phyloP scores from a whole-genome alignment of 2,888 invertebrate species.

The Microctonus aethiopoides region DNA sequence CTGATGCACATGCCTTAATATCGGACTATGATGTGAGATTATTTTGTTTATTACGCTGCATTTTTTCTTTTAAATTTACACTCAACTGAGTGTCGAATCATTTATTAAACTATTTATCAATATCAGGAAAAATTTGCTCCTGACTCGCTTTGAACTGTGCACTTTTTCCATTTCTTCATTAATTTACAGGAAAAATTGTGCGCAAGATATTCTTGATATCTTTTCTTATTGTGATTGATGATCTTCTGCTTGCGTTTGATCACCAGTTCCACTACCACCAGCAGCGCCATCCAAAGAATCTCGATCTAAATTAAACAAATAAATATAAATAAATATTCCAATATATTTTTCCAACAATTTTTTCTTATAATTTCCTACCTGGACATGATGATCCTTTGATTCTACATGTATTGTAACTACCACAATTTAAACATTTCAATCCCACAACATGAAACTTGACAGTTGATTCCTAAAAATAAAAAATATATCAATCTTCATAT shows the following conservation, averaged over 20 bases:
- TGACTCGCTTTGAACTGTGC: constrained; percentile 23
- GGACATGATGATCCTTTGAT: constrained; percentile 74
- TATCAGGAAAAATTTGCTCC: constrained; percentile 6
- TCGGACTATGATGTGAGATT: neutral
- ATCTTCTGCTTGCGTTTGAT: constrained; percentile 50
- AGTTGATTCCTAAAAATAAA: constrained; percentile 76
- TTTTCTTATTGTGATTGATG: constrained; percentile 40
- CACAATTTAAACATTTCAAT: constrained; percentile 85
- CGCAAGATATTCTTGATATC: neutral
- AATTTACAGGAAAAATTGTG: constrained; percentile 1
- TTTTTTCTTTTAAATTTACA: neutral
- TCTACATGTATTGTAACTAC: constrained; percentile 91
- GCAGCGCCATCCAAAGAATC: constrained; percentile 55
- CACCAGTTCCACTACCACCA: constrained; percentile 52
- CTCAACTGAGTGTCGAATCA: neutral
- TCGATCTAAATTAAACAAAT: constrained; percentile 45
- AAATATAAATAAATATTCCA: neutral
- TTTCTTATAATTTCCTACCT: constrained; percentile 45
- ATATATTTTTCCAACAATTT: neutral
- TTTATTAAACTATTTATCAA: neutral
- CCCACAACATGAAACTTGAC: constrained; percentile 90
- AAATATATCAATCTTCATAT: constrained; percentile 9
- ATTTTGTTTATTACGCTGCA: neutral
- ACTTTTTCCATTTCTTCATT: constrained; percentile 17
- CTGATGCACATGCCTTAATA: neutral